These are phyloP conservation scores for Doryteuthis pealeii DNA, from an alignment of 1,140 invertebrate species.

Conservation along the genomic window DNA sequence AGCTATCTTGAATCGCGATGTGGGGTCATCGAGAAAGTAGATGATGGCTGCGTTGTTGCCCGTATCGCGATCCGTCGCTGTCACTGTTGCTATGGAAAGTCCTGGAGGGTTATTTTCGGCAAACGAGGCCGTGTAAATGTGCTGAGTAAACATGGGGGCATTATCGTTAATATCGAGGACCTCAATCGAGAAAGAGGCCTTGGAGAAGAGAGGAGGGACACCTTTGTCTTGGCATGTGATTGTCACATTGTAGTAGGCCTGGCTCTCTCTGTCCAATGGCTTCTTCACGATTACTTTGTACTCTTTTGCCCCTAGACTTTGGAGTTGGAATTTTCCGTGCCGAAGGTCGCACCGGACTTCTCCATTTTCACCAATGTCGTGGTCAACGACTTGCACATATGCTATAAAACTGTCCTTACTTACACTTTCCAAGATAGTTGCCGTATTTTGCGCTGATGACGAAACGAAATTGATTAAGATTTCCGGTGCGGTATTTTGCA, in stretches of 20 bases:
- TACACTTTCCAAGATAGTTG: slow-evolving; percentile 35
- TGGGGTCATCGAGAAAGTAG: slow-evolving; percentile 77
- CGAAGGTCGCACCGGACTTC: slow-evolving; percentile 36
- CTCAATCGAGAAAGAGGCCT: slow-evolving; percentile 43
- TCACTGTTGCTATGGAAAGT: slow-evolving; percentile 75
- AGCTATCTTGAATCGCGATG: too few relatives aligned
- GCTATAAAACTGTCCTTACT: slow-evolving; percentile 42
- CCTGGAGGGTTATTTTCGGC: slow-evolving; percentile 77
- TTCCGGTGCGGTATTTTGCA: background rate
- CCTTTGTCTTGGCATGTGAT: slow-evolving; percentile 37
- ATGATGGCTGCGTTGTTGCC: slow-evolving; percentile 73
- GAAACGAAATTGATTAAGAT: background rate
- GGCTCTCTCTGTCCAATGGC: slow-evolving; percentile 78
- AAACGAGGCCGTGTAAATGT: slow-evolving; percentile 58
- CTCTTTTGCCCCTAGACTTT: slow-evolving; percentile 20
- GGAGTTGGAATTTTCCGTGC: slow-evolving; percentile 34
- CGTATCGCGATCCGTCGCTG: slow-evolving; percentile 77
- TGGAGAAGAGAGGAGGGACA: slow-evolving; percentile 28
- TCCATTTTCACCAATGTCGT: slow-evolving; percentile 44
- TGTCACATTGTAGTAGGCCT: slow-evolving; percentile 72
- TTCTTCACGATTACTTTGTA: slow-evolving; percentile 42
- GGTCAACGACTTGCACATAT: slow-evolving; percentile 40
- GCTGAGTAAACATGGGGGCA: slow-evolving; percentile 39
- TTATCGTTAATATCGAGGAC: slow-evolving; percentile 53
- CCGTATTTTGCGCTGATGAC: slow-evolving; percentile 21